phyloP scores from a whole-genome alignment of 2,113 vertebrate genomes.

The Equus quagga region DNA sequence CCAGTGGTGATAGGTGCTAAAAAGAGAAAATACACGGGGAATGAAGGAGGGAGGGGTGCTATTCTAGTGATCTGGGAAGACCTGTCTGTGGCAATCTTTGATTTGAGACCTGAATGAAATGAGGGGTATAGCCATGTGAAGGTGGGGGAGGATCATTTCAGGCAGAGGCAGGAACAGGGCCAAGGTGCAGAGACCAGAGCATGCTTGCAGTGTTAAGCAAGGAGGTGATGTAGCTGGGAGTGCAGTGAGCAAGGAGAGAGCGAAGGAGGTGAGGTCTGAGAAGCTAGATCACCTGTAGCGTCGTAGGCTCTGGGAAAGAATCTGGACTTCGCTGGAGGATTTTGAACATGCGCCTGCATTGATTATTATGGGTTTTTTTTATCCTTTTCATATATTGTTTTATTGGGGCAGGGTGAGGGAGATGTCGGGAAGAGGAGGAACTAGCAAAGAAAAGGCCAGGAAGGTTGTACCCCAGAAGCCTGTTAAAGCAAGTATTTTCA shows the following conservation, averaged over 20 bases:
- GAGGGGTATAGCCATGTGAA: not conserved
- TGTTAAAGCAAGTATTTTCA: not conserved
- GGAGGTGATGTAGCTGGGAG: not conserved
- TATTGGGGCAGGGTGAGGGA: not conserved
- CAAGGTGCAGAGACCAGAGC: not conserved
- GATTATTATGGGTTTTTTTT: not conserved
- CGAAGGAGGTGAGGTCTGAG: not conserved
- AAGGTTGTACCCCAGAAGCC: not conserved
- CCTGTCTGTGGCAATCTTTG: not conserved
- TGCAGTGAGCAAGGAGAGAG: not conserved
- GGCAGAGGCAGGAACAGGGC: not conserved
- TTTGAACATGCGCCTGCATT: not conserved
- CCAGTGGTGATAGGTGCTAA: not conserved
- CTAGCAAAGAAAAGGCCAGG: not conserved
- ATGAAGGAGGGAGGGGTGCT: not conserved
- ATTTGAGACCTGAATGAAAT: not conserved
- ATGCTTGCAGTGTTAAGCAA: not conserved
- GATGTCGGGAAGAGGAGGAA: not conserved
- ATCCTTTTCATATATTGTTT: not conserved
- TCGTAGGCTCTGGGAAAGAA: not conserved
- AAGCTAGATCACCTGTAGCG: not conserved
- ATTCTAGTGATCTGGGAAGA: not conserved
- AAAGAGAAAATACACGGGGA: not conserved
- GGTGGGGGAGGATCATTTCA: not conserved
- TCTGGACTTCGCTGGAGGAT: not conserved